Conservation (phyloP, 2,797 vertebrate genomes). For the Amphiprion clarkii region DNA sequence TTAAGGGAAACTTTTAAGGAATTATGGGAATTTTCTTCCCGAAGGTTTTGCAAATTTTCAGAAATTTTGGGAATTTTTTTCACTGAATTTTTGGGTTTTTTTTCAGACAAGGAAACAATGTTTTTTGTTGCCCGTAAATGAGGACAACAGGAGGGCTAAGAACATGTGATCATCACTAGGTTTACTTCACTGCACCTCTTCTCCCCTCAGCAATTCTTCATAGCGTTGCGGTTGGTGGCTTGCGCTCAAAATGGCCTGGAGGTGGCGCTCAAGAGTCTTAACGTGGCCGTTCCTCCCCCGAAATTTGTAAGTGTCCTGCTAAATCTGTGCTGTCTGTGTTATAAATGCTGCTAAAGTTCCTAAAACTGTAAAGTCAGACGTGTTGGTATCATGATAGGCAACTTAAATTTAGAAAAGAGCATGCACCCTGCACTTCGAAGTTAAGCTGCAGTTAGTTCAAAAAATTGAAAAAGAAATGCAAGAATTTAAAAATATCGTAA, state of each 20-base stretch:
- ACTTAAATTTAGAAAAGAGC: neutral
- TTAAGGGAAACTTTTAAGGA: too few species aligned
- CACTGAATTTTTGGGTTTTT: too few species aligned
- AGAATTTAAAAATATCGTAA: too few species aligned
- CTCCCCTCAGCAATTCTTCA: slow-evolving; percentile 93
- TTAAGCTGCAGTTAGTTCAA: too few species aligned
- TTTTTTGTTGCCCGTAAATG: too few species aligned
- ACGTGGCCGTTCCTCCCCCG: slow-evolving; percentile 92
- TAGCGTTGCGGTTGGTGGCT: slow-evolving; percentile 94
- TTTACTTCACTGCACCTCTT: slow-evolving; percentile 7
- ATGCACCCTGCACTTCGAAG: too few species aligned
- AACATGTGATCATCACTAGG: neutral
- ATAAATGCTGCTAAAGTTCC: slow-evolving; percentile 9
- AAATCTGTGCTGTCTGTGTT: neutral
- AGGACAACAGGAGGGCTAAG: too few species aligned
- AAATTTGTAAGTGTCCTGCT: slow-evolving; percentile 93
- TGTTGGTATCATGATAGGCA: neutral
- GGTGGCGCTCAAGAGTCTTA: slow-evolving; percentile 92
- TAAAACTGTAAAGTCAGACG: neutral
- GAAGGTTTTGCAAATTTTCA: too few species aligned
- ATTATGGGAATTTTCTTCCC: too few species aligned
- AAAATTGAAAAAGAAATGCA: too few species aligned
- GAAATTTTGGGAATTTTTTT: too few species aligned
- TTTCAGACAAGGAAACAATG: too few species aligned
- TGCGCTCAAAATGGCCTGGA: slow-evolving; percentile 99